Conservation (phyloP, 2,797 vertebrate genomes). For the Enteromius argenteus region DNA sequence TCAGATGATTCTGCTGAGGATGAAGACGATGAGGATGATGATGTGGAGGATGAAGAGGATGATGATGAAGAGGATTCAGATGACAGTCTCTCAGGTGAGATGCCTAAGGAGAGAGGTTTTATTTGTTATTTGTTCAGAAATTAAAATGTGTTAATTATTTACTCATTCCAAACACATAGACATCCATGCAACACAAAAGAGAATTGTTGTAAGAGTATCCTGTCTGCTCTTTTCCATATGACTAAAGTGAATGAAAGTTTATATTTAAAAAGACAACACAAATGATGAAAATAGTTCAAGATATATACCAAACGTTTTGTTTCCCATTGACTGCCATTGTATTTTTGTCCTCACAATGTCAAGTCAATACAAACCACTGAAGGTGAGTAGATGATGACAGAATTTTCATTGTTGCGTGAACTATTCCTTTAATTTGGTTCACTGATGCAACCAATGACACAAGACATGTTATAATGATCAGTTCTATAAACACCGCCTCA, state of each 20-base stretch:
- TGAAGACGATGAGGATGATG: constrained; percentile 93
- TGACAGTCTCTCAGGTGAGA: constrained; percentile 94
- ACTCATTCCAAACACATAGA: background rate
- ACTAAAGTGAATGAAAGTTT: background rate
- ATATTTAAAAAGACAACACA: background rate
- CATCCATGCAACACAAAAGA: background rate
- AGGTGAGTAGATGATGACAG: background rate
- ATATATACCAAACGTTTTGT: background rate
- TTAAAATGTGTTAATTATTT: background rate
- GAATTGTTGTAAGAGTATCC: background rate
- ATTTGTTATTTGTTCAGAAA: background rate
- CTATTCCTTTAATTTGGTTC: background rate
- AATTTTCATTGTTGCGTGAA: background rate
- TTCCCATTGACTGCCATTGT: background rate
- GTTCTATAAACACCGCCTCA: background rate
- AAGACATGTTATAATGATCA: background rate
- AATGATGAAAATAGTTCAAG: background rate
- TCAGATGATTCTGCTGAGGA: constrained; percentile 97
- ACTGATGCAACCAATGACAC: background rate
- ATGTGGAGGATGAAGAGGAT: constrained; percentile 89
- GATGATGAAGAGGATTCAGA: constrained; percentile 95
- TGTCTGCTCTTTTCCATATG: background rate
- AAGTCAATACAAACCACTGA: background rate
- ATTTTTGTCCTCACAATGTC: background rate
- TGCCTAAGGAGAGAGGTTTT: background rate